Conservation (phyloP, 1,140 invertebrate species). For the Colletes latitarsis region DNA sequence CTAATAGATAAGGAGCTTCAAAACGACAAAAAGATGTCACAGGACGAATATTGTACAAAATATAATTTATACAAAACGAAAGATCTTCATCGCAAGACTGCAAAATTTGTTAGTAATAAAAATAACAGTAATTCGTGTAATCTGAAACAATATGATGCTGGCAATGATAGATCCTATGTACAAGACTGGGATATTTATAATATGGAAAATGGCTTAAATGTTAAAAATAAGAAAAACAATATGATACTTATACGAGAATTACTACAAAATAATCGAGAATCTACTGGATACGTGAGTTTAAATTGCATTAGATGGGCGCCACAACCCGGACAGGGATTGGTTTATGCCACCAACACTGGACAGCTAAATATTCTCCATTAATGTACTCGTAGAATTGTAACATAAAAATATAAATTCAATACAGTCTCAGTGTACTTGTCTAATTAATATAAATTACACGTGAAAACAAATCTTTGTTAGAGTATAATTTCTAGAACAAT, state of each 20-base stretch:
- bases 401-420: conserved; percentile 20
- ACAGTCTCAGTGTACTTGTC: conserved; percentile 13
- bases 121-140: conserved; percentile 18
- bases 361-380: conserved; percentile 86
- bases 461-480: background rate
- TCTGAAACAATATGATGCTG: conserved; percentile 12
- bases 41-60: conserved; percentile 6
- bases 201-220: conserved; percentile 47
- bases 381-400: conserved; percentile 31
- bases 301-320: conserved; percentile 94
- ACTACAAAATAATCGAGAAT: conserved; percentile 83
- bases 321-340: conserved; percentile 89
- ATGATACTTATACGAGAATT: conserved; percentile 84
- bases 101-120: conserved; percentile 35
- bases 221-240: conserved; percentile 72
- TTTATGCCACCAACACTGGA: conserved; percentile 92
- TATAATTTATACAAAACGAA: conserved; percentile 25
- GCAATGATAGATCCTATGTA: conserved; percentile 35
- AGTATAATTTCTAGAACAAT: background rate
- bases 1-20: conserved; percentile 75
- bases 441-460: background rate
- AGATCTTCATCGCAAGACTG: conserved; percentile 14
- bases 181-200: conserved; percentile 57
- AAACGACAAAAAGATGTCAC: conserved; percentile 35
- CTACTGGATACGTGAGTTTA: conserved; percentile 85